phyloP scores from a whole-genome alignment of 2,113 vertebrate genomes.

The Chamaea fasciata region DNA sequence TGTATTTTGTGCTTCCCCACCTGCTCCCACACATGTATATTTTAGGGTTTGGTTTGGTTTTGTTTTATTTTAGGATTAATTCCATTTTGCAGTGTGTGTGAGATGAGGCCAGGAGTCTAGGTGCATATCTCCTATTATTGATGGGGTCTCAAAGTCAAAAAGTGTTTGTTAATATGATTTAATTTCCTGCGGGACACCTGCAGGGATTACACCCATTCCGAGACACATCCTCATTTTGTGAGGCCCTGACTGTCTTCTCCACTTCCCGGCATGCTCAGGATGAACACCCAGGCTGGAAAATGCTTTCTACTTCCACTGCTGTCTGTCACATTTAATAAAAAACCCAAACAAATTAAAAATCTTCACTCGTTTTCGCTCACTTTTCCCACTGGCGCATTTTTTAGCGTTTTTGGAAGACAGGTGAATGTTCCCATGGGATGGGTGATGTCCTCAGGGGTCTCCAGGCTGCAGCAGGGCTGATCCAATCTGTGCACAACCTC shows the following conservation, averaged over 20 bases:
- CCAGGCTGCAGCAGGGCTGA: not conserved
- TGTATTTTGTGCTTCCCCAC: not conserved
- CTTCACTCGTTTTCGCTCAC: fast-evolving
- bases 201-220: not conserved
- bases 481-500: not conserved
- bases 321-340: not conserved
- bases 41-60: too few species aligned
- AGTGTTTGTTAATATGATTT: not conserved
- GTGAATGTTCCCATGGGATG: not conserved
- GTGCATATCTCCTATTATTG: not conserved
- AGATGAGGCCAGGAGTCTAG: not conserved
- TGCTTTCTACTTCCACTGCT: not conserved
- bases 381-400: not conserved
- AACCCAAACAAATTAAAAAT: not conserved
- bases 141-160: not conserved
- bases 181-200: not conserved
- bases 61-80: not conserved
- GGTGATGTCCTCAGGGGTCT: not conserved
- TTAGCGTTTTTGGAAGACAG: not conserved
- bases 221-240: not conserved
- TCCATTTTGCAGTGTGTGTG: not conserved
- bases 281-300: not conserved
- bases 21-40: not conserved
- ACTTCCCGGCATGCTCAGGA: not conserved
- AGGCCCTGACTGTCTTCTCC: not conserved